Evolutionary conservation across 2,888 invertebrate genomes (phyloP).

Genomic region (Heteropelma amictum): DNA sequence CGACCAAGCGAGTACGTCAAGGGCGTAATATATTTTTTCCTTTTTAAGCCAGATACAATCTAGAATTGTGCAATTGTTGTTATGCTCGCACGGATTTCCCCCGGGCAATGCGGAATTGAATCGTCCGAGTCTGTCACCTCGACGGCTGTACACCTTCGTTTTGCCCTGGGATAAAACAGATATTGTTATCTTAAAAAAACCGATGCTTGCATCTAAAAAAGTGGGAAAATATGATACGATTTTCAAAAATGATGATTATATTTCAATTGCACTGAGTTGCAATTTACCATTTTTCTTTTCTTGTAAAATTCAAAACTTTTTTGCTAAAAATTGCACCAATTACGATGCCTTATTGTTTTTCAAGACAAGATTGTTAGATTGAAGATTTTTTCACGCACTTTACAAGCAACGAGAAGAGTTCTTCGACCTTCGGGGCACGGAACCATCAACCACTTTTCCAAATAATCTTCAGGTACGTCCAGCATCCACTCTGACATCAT

Average conservation of each 20-base stretch:
- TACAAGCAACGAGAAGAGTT: conserved; percentile 87
- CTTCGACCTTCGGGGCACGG: conserved; percentile 92
- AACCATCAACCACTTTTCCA: conserved; percentile 85
- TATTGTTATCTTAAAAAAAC: background rate
- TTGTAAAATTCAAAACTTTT: background rate
- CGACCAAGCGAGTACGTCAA: conserved; percentile 93
- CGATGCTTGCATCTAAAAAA: no score
- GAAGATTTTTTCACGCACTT: conserved; percentile 75
- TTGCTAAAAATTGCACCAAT: no score
- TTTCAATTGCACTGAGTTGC: no score
- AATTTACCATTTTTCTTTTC: no score
- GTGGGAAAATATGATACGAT: background rate
- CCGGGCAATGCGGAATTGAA: conserved; percentile 85
- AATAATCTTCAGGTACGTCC: conserved; percentile 88
- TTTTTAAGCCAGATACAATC: conserved; percentile 89
- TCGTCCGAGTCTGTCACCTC: conserved; percentile 78
- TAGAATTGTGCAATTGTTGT: conserved; percentile 83
- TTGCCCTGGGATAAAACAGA: conserved; percentile 80
- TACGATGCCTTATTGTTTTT: no score
- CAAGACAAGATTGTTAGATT: no score
- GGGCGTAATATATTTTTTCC: conserved; percentile 84
- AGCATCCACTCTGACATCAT: conserved; percentile 97
- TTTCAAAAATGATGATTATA: background rate
- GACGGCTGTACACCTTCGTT: conserved; percentile 85
- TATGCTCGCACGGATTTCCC: conserved; percentile 79